Base-by-base conservation (phyloP, 1,140 invertebrate genomes). In the Calliopsis andreniformis region DNA sequence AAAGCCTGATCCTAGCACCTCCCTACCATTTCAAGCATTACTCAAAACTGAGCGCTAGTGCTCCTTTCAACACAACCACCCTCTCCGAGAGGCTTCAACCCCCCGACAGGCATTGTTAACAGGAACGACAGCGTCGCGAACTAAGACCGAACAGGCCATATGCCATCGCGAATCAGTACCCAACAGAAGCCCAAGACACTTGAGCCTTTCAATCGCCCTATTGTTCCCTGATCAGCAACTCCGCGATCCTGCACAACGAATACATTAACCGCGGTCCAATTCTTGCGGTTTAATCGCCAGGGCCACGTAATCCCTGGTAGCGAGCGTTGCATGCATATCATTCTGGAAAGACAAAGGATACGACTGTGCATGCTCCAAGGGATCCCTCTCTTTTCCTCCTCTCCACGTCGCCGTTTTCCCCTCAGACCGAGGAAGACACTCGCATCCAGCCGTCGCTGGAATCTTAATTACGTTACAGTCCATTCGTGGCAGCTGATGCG, bases 391-490 rank as follows among this genome's bases (percentile, higher is more conserved):
- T 20, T 2, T 43, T 7, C 0, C 39, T 49, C 6, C 23, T 28
- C 28, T 47, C 47, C 43, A 67, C 35, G 10, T 67, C 63, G 25
- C 45, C 64, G 59, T 70, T 76, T 64, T 20, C 49, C 49, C 32
- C 12, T 23, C 6, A 18, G 8, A 43, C 64, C 70, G 78, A 70
- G 63, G 79, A 69, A 81, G 79, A 79, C 58, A 62, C 53, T n/a
- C n/a, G 63, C 39, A 82, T 77, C 62, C 55, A 66, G 59, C 64
- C 73, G 62, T 69, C 59, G 12, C 67, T 80, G 83, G 87, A 89
- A 89, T 89, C 85, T 87, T 87, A 89, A 89, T 89, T 85, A 88
- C 86, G 58, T 84, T 80, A 81, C 77, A 78, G 78, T 78, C 80
- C 85, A 86, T 88, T 87, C 84, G 83, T 84, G 81, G 78, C 84